Base-by-base conservation (phyloP, 2,888 invertebrate species). In the Cephalotes varians region DNA sequence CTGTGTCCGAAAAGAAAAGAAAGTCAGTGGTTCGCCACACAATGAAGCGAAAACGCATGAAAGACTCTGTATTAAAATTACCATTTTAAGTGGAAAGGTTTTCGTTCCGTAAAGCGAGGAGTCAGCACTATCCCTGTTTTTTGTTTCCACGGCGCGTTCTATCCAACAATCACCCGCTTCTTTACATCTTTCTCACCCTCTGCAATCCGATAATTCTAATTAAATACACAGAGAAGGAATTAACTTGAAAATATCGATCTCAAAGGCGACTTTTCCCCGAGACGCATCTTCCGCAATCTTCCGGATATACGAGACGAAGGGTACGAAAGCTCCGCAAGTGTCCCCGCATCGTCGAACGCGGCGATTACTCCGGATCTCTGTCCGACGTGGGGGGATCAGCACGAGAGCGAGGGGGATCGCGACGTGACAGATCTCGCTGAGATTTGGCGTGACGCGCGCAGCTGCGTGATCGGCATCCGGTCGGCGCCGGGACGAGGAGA, bases 381-480 rank as follows among this genome's bases (percentile, higher is more conserved):
- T 34, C 0, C 60, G 44, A 18, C 3, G 44, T 18, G 18, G 28
- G 10, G 31, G 34, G 62, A 40, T 40, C 40, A 40, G 12, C 12
- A 40, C 15, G 12, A 21, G 73, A 47, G 60, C 15, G 21, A 25
- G 5, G 37, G 31, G 51, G 37, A 44, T 44, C 44, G 44, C 74
- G 34, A 21, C 3, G 10, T 18, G 62, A 62, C 49, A 64, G 69
- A 77, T 77, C 67, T 40, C 54, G 67, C 54, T 25, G 9, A 47
- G 73, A 47, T 58, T 72, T 15, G 51, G 31, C 69, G 40, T 67
- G 40, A 77, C 31, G 77, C 40, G 51, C 69, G 69, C 69, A 77
- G 77, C 69, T 69, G 76, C 37, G 76, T 28, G 76, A 76, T 76
- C 79, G 73, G 69, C 73, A 79, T 79, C 54, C 31, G 28, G 44